Base-by-base conservation (phyloP, 2,113 vertebrate genomes). In the Centropristis striata region DNA sequence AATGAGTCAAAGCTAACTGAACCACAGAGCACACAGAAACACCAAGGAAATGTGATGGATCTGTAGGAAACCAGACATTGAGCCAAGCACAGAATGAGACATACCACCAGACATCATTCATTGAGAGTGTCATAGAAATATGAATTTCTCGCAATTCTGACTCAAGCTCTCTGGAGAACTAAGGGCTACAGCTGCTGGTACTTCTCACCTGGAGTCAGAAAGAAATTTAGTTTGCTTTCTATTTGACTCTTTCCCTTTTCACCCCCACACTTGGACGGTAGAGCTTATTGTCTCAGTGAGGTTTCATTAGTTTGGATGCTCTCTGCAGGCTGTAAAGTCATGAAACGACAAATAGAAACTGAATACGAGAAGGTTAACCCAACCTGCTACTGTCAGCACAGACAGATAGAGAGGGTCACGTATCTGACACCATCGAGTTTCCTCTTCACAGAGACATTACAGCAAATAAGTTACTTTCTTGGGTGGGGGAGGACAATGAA, bases 321-420 rank as follows among this genome's bases (percentile, higher is more conserved):
- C 18, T 23, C 50, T 44, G 39, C 42, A 18, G 53, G 54, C 53
- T 28, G 42, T 76, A 41, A 76, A 59, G 8, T 68, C 74, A 36
- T 9, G 42, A 58, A 53, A 71, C 20, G 11, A 47, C 39, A n/a
- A 28, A 18, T n/a, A 27, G 21, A 67, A 39, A 50, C 36, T 8
- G 23, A 60, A 50, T 5, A 21, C 41, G 20, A 47, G 23, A 53
- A 32, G 51, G 68, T 80, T 44, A 20, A 58, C 8, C 5, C 51
- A 20, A 72, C 42, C 69, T 65, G 32, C 23, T 20, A 2, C 50
- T 50, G 69, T 51, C 32, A 80, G 42, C 42, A 6, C 13, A 50
- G 42, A 50, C 13, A 1, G 18, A 47, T 1, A 5, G 49, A 76
- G 15, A 25, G 39, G 49, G 15, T 67, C 42, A 41, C 2, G 1